Evolutionary conservation across 2,888 invertebrate species (phyloP), one percentile per base, ranked within the genome.

Genomic region (Branchinecta sandiegonensis): DNA sequence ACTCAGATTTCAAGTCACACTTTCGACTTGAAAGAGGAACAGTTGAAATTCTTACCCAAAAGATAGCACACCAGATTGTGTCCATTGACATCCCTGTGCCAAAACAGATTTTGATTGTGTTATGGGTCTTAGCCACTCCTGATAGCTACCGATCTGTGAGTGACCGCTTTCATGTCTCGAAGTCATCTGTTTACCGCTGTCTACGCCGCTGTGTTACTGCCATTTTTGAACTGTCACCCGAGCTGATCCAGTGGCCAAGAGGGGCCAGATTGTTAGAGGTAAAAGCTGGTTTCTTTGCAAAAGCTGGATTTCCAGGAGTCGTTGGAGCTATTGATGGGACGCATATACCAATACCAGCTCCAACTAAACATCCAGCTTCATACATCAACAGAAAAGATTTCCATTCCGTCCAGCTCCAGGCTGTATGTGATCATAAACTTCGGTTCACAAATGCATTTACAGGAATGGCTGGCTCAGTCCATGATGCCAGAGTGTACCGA

Each of bases 101-200:
- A n/a, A 48, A 48, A 48, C 50, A n/a, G 50, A 48, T 48, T n/a
- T n/a, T 48, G n/a, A 48, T 48, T 48, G n/a, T n/a, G 11, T n/a
- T 48, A 11, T 48, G 50, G 50, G n/a, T 48, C 11, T n/a, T 48
- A 48, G 50, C 50, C 11, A 48, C 50, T 11, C 50, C 50, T 11
- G 50, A 48, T 11, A 48, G 50, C 50, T 48, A 48, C 50, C 50
- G 50, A 48, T 48, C 50, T 11, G 50, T 48, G 11, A n/a, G 11
- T 48, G n/a, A 48, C n/a, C 50, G 50, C 11, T 48, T 48, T n/a
- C 11, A 48, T 48, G 50, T 48, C 50, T 48, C 50, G n/a, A 48
- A 48, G n/a, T 48, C 50, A 48, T 48, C 50, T 11, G 50, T 48
- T 11, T 48, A 48, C 50, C 11, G 50, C 11, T 11, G 11, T n/a